Evolutionary conservation across 2,797 vertebrate species (phyloP).

Genomic region (Pterois miles): DNA sequence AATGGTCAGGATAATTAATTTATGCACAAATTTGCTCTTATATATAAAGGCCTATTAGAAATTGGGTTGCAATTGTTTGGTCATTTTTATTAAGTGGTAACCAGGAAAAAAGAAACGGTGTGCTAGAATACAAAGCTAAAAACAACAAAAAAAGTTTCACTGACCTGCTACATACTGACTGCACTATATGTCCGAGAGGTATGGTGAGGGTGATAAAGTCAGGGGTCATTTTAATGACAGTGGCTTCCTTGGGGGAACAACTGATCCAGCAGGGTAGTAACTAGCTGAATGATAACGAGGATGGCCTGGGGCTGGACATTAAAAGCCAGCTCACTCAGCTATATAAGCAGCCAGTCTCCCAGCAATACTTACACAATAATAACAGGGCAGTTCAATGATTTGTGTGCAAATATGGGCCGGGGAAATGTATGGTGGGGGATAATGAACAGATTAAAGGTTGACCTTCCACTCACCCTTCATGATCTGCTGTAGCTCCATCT

Average conservation of each 20-base stretch:
- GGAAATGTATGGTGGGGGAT: neutral
- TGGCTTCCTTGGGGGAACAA: neutral
- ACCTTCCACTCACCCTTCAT: constrained; percentile 90
- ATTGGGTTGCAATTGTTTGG: too few species aligned
- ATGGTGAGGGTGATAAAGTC: neutral
- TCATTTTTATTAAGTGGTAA: too few species aligned
- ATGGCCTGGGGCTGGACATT: neutral
- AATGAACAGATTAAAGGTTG: neutral
- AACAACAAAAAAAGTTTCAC: neutral
- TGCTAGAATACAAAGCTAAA: neutral
- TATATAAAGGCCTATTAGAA: too few species aligned
- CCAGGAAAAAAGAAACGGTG: neutral
- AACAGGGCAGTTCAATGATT: constrained; percentile 29
- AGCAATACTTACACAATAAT: constrained; percentile 32
- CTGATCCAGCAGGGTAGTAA: constrained; percentile 21
- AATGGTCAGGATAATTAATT: too few species aligned
- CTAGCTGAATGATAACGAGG: constrained; percentile 23
- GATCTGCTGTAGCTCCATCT: constrained; percentile 99
- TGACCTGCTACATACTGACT: neutral
- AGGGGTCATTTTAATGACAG: neutral
- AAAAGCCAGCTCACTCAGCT: constrained; percentile 6
- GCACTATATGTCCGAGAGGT: neutral
- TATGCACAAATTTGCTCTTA: too few species aligned
- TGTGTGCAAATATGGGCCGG: constrained; percentile 7
- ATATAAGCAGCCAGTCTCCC: neutral